Evolutionary conservation across 1,140 invertebrate genomes (phyloP).

Genomic region (Rhysida immarginata): DNA sequence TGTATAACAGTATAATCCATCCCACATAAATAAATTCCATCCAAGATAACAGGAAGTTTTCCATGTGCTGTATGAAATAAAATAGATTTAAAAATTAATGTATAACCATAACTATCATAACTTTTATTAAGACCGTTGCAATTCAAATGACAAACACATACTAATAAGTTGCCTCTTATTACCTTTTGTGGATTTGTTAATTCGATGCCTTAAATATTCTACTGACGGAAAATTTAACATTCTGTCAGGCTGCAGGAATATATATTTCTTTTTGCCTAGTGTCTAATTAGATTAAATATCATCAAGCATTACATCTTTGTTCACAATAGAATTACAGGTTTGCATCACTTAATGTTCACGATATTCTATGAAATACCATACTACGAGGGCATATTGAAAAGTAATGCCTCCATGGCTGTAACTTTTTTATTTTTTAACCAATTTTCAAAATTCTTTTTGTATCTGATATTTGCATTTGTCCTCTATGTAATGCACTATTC

Average conservation of each 20-base stretch:
- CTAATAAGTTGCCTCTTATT: background rate
- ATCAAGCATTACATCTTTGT: no score
- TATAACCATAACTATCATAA: background rate
- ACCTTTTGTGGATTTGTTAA: constrained; percentile 41
- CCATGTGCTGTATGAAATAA: background rate
- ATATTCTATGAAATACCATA: no score
- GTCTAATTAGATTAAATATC: no score
- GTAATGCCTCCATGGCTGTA: no score
- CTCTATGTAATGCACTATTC: no score
- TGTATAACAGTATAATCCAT: background rate
- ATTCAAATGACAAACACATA: background rate
- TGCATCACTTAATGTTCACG: no score
- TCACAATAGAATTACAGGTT: no score
- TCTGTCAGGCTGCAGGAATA: constrained; percentile 61
- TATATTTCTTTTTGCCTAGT: no score
- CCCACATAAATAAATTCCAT: background rate
- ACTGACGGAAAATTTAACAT: constrained; percentile 77
- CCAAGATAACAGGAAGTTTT: background rate
- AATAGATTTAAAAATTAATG: background rate
- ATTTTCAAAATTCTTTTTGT: no score
- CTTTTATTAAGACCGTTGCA: background rate
- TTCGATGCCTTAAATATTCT: constrained; percentile 61
- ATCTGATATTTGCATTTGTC: no score
- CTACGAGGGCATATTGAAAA: no score
- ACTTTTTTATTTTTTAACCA: no score